These are phyloP conservation scores for Drosophila diplacantha DNA, from an alignment of 2,888 invertebrate species.

Conservation along the genomic window DNA sequence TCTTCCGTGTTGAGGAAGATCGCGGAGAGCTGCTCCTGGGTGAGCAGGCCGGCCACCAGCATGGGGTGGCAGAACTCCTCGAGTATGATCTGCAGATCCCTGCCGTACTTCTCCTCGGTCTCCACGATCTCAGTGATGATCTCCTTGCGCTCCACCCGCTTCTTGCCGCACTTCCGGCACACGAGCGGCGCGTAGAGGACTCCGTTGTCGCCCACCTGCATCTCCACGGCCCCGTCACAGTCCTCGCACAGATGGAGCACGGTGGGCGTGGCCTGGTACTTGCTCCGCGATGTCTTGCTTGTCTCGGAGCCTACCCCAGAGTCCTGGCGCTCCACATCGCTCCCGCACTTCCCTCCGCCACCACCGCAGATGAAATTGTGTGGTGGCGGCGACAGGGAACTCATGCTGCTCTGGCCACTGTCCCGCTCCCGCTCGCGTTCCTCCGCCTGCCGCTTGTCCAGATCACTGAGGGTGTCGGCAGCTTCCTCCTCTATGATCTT, in stretches of 20 bases:
- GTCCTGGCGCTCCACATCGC: constrained; percentile 92
- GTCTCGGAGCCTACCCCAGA: constrained; percentile 96
- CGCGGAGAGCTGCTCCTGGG: constrained; percentile 92
- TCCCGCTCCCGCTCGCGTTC: constrained; percentile 24
- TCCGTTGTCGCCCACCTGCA: constrained; percentile 85
- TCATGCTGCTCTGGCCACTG: constrained; percentile 80
- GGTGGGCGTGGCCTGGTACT: constrained; percentile 80
- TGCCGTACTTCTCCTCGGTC: constrained; percentile 96
- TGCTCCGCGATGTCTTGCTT: constrained; percentile 89
- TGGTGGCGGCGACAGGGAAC: constrained; percentile 77
- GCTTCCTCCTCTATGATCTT: constrained; percentile 80
- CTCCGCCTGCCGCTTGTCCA: constrained; percentile 80
- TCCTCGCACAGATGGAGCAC: constrained; percentile 88
- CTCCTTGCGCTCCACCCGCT: constrained; percentile 93
- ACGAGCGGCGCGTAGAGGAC: constrained; percentile 87
- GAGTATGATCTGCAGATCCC: constrained; percentile 93
- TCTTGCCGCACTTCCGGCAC: constrained; percentile 92
- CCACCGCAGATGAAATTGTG: constrained; percentile 59
- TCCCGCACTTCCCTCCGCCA: constrained; percentile 75
- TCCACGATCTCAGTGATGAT: constrained; percentile 96
- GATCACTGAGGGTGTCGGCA: constrained; percentile 81
- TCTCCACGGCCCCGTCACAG: constrained; percentile 89
- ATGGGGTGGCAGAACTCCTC: constrained; percentile 96
- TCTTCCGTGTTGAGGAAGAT: constrained; percentile 97
- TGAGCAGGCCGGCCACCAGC: constrained; percentile 92